Evolutionary conservation across 2,113 vertebrate genomes (phyloP).

Genomic region (Podarcis raffonei): DNA sequence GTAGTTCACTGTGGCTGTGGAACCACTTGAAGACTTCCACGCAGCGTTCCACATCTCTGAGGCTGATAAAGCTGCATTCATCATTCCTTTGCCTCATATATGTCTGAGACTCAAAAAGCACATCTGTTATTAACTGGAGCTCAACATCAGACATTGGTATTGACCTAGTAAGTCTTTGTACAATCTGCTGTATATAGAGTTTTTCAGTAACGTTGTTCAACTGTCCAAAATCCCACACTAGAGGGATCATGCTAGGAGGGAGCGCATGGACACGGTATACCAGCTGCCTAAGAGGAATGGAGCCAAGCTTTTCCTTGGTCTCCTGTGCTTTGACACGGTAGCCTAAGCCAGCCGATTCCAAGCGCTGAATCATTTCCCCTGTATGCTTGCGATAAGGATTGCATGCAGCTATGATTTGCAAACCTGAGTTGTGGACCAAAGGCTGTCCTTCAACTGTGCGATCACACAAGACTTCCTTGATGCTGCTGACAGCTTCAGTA

Average conservation of each 20-base stretch:
- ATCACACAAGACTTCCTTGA: slow-evolving; percentile 95
- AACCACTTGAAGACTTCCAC: slow-evolving; percentile 91
- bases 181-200: slow-evolving; percentile 90
- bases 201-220: slow-evolving; percentile 83
- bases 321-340: slow-evolving; percentile 89
- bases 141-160: rapidly evolving
- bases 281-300: slow-evolving; percentile 90
- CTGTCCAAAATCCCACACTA: slow-evolving; percentile 98
- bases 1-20: slow-evolving; percentile 64
- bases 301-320: slow-evolving; percentile 87
- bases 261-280: slow-evolving; percentile 95
- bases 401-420: slow-evolving; percentile 92
- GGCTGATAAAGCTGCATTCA: slow-evolving; percentile 93
- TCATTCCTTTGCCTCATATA: slow-evolving; percentile 85
- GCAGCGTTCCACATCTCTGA: slow-evolving; percentile 95
- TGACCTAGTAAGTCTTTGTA: slow-evolving; percentile 79
- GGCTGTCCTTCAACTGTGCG: slow-evolving; percentile 80
- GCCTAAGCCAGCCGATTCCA: slow-evolving; percentile 91
- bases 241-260: slow-evolving; percentile 91
- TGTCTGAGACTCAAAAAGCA: slow-evolving; percentile 86
- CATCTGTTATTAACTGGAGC: slow-evolving; percentile 67
- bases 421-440: slow-evolving; percentile 73
- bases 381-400: slow-evolving; percentile 96
- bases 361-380: slow-evolving; percentile 84
- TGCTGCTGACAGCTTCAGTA: slow-evolving; percentile 90